Evolutionary conservation across 2,888 invertebrate species (phyloP).

Genomic region (Opisthograptis luteolata): DNA sequence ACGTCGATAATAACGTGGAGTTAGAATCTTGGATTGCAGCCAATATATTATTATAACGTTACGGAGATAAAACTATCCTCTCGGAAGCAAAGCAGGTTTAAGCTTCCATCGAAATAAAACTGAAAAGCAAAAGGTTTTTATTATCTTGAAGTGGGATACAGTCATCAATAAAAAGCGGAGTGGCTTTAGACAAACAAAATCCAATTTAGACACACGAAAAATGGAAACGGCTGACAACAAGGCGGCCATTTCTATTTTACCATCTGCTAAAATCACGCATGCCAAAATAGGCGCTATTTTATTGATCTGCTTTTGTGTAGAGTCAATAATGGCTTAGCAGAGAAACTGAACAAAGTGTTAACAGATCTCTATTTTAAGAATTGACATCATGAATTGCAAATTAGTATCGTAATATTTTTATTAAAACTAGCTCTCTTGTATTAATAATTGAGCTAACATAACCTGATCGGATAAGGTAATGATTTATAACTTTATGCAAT

Average conservation of each 20-base stretch:
- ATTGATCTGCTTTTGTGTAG: slow-evolving; percentile 19
- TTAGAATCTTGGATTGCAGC: slow-evolving; percentile 28
- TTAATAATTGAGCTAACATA: neutral
- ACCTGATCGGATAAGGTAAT: neutral
- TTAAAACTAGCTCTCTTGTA: too few species aligned
- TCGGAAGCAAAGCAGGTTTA: slow-evolving; percentile 30
- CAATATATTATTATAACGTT: slow-evolving; percentile 29
- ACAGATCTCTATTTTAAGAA: slow-evolving; percentile 10
- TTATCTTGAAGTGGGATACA: slow-evolving; percentile 16
- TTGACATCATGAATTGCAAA: slow-evolving; percentile 12
- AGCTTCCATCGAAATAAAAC: slow-evolving; percentile 16
- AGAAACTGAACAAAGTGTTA: neutral
- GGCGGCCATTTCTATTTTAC: slow-evolving; percentile 23
- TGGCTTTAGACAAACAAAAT: slow-evolving; percentile 13
- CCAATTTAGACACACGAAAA: slow-evolving; percentile 18
- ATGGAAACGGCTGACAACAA: slow-evolving; percentile 16
- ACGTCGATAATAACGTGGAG: slow-evolving; percentile 15
- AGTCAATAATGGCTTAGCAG: slow-evolving; percentile 11
- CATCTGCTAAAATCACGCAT: slow-evolving; percentile 26
- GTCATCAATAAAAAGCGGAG: slow-evolving; percentile 21
- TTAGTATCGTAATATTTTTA: neutral
- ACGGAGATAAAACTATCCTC: slow-evolving; percentile 28
- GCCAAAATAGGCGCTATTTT: slow-evolving; percentile 22
- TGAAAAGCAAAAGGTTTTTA: slow-evolving; percentile 16
- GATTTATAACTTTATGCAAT: slow-evolving; percentile 53